Conservation (phyloP, 2,888 invertebrate species). For the Lasioglossum leucozonium region DNA sequence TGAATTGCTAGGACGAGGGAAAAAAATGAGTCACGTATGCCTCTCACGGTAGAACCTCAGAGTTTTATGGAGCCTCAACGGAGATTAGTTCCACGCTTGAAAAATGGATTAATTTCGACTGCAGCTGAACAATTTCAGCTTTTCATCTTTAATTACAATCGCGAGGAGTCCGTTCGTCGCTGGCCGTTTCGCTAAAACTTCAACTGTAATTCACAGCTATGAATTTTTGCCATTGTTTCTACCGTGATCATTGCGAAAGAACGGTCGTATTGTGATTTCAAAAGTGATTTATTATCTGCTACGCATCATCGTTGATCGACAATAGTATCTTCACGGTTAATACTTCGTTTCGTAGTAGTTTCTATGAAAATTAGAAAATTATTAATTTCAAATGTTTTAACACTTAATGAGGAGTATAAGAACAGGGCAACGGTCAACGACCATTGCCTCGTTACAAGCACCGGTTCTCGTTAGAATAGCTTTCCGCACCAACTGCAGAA, state of each 20-base stretch:
- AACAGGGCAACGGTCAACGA: too few relatives aligned
- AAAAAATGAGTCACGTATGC: conserved; percentile 49
- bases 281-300: background rate
- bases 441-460: too few relatives aligned
- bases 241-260: background rate
- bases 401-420: too few relatives aligned
- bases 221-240: background rate
- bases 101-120: background rate
- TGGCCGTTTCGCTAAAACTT: background rate
- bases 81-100: background rate
- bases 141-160: conserved; percentile 9
- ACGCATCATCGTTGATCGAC: too few relatives aligned
- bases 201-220: background rate
- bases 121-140: conserved; percentile 26
- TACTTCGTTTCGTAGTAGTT: too few relatives aligned
- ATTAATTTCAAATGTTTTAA: too few relatives aligned
- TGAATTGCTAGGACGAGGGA: conserved; percentile 61
- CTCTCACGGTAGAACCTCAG: conserved; percentile 5
- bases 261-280: background rate
- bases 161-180: background rate
- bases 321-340: too few relatives aligned
- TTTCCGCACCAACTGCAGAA: too few relatives aligned
- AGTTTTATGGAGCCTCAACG: background rate
- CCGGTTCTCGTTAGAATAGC: too few relatives aligned
- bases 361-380: too few relatives aligned